A percentile compares a stretch with the other conserved stretches of the same genome.
These are phyloP conservation scores for Oostethus manadensis DNA, from an alignment of 2,113 vertebrate genomes.

Conservation along the genomic window DNA sequence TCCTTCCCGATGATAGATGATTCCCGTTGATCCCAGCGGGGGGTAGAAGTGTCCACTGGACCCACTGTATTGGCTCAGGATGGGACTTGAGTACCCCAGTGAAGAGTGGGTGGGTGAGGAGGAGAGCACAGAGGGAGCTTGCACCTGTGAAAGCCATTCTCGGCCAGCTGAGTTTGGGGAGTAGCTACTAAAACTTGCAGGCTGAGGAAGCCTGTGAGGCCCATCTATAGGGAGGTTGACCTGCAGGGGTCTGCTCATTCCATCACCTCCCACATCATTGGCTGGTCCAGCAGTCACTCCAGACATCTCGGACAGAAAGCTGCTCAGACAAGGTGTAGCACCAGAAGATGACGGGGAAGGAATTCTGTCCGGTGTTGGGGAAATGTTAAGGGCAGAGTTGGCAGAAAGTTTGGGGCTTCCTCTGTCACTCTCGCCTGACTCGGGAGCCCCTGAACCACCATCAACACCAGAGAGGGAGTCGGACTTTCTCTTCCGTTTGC, in stretches of 20 bases:
- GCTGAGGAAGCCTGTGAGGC: conserved; percentile 77
- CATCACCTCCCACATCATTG: conserved; percentile 68
- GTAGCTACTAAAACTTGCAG: conserved; percentile 78
- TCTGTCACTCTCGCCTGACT: conserved; percentile 75
- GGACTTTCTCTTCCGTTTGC: conserved; percentile 96
- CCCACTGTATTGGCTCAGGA: conserved; percentile 83
- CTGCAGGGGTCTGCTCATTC: conserved; percentile 68
- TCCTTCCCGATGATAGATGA: conserved; percentile 85
- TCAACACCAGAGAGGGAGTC: conserved; percentile 69
- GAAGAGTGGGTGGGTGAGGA: conserved; percentile 73
- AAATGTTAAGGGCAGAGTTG: conserved; percentile 64
- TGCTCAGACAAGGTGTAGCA: conserved; percentile 79
- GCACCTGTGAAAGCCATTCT: conserved; percentile 77
- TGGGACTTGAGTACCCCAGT: conserved; percentile 78
- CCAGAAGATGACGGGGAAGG: conserved; percentile 70
- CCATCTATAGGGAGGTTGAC: conserved; percentile 79
- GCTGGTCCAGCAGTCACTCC: conserved; percentile 72
- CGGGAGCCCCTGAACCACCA: conserved; percentile 58
- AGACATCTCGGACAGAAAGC: conserved; percentile 91
- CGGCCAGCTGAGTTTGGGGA: conserved; percentile 74
- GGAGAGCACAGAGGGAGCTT: conserved; percentile 71
- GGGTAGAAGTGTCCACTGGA: conserved; percentile 87
- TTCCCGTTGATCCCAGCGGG: conserved; percentile 69
- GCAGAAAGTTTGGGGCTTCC: conserved; percentile 71
- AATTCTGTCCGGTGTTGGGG: conserved; percentile 75